A percentile compares a stretch with the other conserved stretches of the same genome.
Conservation (phyloP, 2,797 vertebrate species). For the Anas capensis region DNA sequence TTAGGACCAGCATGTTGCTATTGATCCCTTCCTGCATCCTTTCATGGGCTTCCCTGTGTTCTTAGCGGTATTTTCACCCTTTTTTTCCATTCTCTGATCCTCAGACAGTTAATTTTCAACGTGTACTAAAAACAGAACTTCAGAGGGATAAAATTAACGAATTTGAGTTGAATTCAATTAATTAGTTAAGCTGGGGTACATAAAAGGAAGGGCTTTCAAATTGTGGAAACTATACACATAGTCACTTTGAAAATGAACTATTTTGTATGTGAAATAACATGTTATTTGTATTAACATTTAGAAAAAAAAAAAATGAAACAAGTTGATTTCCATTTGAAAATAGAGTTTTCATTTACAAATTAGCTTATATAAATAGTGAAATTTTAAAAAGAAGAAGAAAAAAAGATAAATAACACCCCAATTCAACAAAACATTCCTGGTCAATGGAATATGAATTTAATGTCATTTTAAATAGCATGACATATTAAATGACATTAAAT, state of each 20-base stretch:
- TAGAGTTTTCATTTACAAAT: not conserved
- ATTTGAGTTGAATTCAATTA: not conserved
- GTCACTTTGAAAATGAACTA: not conserved
- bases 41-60: not conserved
- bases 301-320: not conserved
- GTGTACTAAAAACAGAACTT: not conserved
- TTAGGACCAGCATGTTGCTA: not conserved
- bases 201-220: not conserved
- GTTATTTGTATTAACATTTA: not conserved
- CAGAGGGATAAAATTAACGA: not conserved
- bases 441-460: too few relatives aligned
- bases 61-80: not conserved
- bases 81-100: not conserved
- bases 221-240: not conserved
- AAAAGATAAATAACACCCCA: not conserved
- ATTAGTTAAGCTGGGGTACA: not conserved
- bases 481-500: too few relatives aligned
- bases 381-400: not conserved
- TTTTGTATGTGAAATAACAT: not conserved
- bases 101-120: not conserved
- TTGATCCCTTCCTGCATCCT: not conserved
- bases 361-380: not conserved
- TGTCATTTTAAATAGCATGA: too few relatives aligned
- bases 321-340: not conserved
- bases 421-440: not conserved